A percentile compares a stretch with the other conserved stretches of the same genome.
These are phyloP conservation scores for Diachasmimorpha longicaudata DNA, from an alignment of 1,140 invertebrate species.

Conservation along the genomic window DNA sequence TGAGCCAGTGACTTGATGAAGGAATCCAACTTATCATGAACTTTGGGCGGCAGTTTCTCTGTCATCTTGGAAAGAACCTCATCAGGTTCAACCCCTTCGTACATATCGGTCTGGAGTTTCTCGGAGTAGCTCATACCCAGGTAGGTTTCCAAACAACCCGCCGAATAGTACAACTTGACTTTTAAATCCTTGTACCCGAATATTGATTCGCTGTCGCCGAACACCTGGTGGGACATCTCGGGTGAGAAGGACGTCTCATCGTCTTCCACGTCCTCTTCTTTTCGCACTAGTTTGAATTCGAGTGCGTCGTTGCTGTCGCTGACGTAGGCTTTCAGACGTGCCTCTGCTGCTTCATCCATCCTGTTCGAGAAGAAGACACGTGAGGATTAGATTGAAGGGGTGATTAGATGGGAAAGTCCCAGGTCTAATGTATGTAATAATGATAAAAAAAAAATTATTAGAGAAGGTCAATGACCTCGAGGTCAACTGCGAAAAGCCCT, in stretches of 20 bases:
- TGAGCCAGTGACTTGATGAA: slow-evolving; percentile 73
- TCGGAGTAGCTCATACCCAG: slow-evolving; percentile 70
- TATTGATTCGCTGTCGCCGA: slow-evolving; percentile 87
- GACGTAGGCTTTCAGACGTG: slow-evolving; percentile 68
- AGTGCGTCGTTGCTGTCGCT: slow-evolving; percentile 76
- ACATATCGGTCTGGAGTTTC: slow-evolving; percentile 64
- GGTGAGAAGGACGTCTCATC: slow-evolving; percentile 77
- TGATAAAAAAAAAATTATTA: too few relatives aligned
- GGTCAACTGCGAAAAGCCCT: too few relatives aligned
- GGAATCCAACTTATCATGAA: slow-evolving; percentile 73
- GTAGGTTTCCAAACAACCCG: slow-evolving; percentile 79
- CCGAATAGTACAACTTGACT: slow-evolving; percentile 83
- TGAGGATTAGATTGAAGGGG: neutral
- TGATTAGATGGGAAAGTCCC: too few relatives aligned
- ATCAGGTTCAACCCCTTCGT: slow-evolving; percentile 76
- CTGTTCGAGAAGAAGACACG: neutral
- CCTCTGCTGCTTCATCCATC: slow-evolving; percentile 55
- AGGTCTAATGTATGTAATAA: too few relatives aligned
- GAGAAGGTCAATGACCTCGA: too few relatives aligned
- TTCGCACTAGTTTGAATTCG: slow-evolving; percentile 79
- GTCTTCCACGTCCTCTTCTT: slow-evolving; percentile 74
- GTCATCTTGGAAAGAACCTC: slow-evolving; percentile 77
- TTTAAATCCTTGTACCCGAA: slow-evolving; percentile 89
- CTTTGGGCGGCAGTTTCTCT: slow-evolving; percentile 67
- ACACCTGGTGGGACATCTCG: slow-evolving; percentile 93